Conservation (phyloP, 2,888 invertebrate genomes). For the Drosophila merina region DNA sequence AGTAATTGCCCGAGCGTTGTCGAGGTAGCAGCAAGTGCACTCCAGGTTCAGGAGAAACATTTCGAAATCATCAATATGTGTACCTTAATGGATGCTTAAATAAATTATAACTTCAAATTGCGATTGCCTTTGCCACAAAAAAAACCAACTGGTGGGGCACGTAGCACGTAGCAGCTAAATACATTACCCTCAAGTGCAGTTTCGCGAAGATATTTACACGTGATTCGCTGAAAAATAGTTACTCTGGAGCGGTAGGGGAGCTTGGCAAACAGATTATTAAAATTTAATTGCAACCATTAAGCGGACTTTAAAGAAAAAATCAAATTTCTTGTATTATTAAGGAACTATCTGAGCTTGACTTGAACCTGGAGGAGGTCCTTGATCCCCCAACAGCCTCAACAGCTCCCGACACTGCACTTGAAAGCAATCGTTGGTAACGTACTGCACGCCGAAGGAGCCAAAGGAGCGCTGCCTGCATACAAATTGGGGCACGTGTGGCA, state of each 20-base stretch:
- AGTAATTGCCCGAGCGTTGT: slow-evolving; percentile 64
- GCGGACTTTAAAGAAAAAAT: slow-evolving; percentile 10
- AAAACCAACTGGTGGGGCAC: slow-evolving; percentile 50
- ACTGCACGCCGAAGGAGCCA: slow-evolving; percentile 45
- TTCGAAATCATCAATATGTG: slow-evolving; percentile 66
- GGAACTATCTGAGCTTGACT: no score
- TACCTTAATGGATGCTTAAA: slow-evolving; percentile 78
- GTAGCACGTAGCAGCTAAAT: slow-evolving; percentile 58
- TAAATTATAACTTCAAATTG: slow-evolving; percentile 79
- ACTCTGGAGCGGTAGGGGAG: no score
- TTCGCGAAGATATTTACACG: slow-evolving; percentile 74
- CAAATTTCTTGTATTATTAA: not conserved
- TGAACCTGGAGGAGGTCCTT: not conserved
- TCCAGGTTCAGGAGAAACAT: slow-evolving; percentile 10
- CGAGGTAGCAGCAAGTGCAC: slow-evolving; percentile 58
- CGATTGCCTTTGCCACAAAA: slow-evolving; percentile 53
- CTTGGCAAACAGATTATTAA: slow-evolving; percentile 60
- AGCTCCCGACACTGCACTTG: slow-evolving; percentile 59
- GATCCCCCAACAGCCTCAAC: slow-evolving; percentile 10
- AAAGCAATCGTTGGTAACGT: slow-evolving; percentile 70
- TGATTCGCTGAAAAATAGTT: slow-evolving; percentile 41
- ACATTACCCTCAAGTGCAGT: slow-evolving; percentile 73
- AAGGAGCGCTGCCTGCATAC: slow-evolving; percentile 62
- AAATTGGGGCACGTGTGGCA: slow-evolving; percentile 58
- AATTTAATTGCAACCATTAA: slow-evolving; percentile 63